A percentile compares a stretch with the other conserved stretches of the same genome.
phyloP scores from a whole-genome alignment of 2,797 vertebrate species.

The Ctenochaetus hawaiiensis region DNA sequence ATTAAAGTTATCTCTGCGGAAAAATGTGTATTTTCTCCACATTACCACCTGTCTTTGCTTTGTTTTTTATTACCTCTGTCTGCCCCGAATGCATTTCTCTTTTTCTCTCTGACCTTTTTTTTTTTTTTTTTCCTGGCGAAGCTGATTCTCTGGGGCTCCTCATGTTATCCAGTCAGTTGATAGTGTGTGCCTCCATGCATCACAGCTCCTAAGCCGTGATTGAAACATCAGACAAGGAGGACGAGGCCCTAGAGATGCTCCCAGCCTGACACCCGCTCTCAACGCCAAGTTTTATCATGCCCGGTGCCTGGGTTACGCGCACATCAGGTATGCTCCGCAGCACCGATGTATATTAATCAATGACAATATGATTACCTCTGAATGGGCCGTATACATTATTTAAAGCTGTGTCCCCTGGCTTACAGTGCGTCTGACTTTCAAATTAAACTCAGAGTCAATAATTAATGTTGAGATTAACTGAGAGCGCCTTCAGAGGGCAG shows the following conservation, averaged over 20 bases:
- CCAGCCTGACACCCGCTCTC: constrained; percentile 72
- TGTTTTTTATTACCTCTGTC: constrained; percentile 42
- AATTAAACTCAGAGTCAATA: constrained; percentile 88
- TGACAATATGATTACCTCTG: constrained; percentile 86
- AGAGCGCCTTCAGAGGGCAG: constrained; percentile 80
- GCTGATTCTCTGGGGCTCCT: constrained; percentile 69
- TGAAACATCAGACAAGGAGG: constrained; percentile 84
- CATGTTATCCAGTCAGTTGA: constrained; percentile 80
- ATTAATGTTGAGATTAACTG: constrained; percentile 87
- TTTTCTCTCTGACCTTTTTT: constrained; percentile 44
- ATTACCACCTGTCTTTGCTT: constrained; percentile 32
- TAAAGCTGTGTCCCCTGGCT: constrained; percentile 84
- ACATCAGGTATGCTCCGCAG: constrained; percentile 82
- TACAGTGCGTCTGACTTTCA: constrained; percentile 86
- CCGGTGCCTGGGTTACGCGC: constrained; percentile 65
- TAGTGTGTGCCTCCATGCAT: constrained; percentile 77
- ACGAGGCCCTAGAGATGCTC: constrained; percentile 77
- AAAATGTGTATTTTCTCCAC: constrained; percentile 18
- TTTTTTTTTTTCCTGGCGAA: constrained; percentile 41
- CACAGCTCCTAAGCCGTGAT: constrained; percentile 79
- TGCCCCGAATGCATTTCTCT: constrained; percentile 49
- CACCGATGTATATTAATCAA: constrained; percentile 85
- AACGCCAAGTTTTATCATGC: constrained; percentile 79
- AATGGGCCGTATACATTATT: constrained; percentile 87
- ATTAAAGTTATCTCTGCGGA: constrained; percentile 7